Evolutionary conservation across 2,888 invertebrate species (phyloP).

Genomic region (Meganola albula): DNA sequence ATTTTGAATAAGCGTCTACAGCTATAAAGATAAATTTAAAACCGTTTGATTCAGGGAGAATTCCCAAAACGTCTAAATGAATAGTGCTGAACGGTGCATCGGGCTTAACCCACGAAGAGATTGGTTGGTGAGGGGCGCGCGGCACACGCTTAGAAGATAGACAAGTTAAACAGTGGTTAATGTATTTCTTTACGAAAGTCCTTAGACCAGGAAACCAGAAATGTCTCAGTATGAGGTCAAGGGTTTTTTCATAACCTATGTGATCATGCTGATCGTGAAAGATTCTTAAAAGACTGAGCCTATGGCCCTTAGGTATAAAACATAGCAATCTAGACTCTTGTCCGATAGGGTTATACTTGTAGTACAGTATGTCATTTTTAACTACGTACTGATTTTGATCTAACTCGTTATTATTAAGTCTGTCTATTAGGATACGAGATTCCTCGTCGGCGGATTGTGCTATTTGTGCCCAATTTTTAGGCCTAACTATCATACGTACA

Average conservation of each 20-base stretch:
- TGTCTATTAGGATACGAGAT: background rate
- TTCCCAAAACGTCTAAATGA: conserved; percentile 16
- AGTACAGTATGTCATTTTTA: conserved; percentile 9
- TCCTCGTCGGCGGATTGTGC: conserved; percentile 3
- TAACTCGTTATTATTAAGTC: background rate
- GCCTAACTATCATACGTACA: background rate
- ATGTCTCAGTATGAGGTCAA: conserved; percentile 5
- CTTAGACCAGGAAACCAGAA: conserved; percentile 20
- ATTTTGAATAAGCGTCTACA: conserved; percentile 25
- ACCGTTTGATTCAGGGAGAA: conserved; percentile 17
- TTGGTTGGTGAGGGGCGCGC: conserved; percentile 15
- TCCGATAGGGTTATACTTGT: conserved; percentile 10
- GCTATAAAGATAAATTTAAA: conserved; percentile 16
- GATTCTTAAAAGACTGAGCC: conserved; percentile 17
- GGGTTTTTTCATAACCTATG: background rate
- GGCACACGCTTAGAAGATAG: conserved; percentile 15
- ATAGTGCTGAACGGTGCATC: conserved; percentile 16
- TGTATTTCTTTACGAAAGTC: conserved; percentile 6
- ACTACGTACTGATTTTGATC: background rate
- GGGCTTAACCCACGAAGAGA: conserved; percentile 21
- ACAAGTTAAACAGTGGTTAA: conserved; percentile 8
- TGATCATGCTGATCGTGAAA: conserved; percentile 2
- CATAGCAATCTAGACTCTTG: conserved; percentile 19
- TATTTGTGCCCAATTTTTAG: conserved; percentile 19
- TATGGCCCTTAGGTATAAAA: conserved; percentile 26